Percentiles rank a stretch among this genome's conserved stretches.
Evolutionary conservation across 2,797 vertebrate genomes (phyloP).

Genomic region (Rhodeus uyekii): DNA sequence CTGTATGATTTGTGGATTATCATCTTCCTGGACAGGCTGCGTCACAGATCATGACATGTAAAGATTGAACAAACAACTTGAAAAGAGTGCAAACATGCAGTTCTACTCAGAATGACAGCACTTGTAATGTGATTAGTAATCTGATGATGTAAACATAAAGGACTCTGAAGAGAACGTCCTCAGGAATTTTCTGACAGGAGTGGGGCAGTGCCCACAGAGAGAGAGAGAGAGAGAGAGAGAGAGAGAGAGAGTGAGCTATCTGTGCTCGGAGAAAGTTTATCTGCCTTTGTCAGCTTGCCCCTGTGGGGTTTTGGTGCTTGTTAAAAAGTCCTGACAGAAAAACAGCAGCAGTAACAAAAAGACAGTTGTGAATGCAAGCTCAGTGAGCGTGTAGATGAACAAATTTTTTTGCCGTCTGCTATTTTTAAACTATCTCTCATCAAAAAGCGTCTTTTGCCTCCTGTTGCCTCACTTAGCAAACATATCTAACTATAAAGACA

Average conservation of each 20-base stretch:
- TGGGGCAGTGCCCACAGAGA: conserved; percentile 46
- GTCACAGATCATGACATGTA: conserved; percentile 46
- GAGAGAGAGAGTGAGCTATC: conserved; percentile 50
- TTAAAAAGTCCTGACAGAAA: conserved; percentile 78
- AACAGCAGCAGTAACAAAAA: conserved; percentile 63
- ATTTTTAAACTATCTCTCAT: conserved; percentile 21
- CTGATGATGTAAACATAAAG: conserved; percentile 53
- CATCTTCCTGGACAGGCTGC: conserved; percentile 37
- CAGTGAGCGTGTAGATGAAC: conserved; percentile 49
- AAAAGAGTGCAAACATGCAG: conserved; percentile 31
- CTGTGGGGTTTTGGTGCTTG: conserved; percentile 68
- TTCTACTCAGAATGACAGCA: conserved; percentile 41
- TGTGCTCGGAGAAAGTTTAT: conserved; percentile 59
- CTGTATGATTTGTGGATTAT: conserved; percentile 10
- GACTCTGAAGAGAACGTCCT: conserved; percentile 33
- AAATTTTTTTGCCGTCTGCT: conserved; percentile 37
- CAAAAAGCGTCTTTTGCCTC: neutral
- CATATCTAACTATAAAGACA: neutral
- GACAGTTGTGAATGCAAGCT: conserved; percentile 40
- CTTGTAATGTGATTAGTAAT: conserved; percentile 50
- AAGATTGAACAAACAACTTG: conserved; percentile 24
- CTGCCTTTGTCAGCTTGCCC: conserved; percentile 72
- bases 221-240: conserved; percentile 55
- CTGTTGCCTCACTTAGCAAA: neutral
- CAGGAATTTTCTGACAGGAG: conserved; percentile 30